These are phyloP conservation scores for Cephus sareptanus DNA, from an alignment of 2,888 invertebrate genomes.

Conservation along the genomic window DNA sequence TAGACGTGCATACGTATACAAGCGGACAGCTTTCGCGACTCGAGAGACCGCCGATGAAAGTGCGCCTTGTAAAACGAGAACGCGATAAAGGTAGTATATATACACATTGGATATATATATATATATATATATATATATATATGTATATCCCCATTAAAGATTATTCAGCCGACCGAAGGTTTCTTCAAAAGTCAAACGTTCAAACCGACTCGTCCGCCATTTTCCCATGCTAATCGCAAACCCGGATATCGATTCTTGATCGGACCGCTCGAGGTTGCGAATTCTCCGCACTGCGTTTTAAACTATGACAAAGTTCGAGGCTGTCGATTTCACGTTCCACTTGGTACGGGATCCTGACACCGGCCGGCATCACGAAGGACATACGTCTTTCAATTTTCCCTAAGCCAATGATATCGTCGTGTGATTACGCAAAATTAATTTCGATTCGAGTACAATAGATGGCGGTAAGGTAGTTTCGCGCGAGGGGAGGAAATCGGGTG, in stretches of 20 bases:
- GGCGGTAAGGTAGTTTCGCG: too few relatives aligned
- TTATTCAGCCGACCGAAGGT: neutral
- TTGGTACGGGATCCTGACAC: neutral
- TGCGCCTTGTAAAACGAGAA: neutral
- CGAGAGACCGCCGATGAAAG: neutral
- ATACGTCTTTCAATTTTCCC: too few relatives aligned
- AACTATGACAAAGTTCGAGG: neutral
- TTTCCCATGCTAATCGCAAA: neutral
- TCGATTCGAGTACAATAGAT: too few relatives aligned
- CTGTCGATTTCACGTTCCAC: neutral
- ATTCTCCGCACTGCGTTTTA: neutral
- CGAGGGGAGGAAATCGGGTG: too few relatives aligned
- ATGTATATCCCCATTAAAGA: neutral
- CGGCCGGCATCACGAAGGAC: neutral
- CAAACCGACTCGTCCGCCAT: slow-evolving; percentile 11
- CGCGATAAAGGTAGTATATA: neutral
- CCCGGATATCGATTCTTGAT: neutral
- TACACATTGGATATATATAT: neutral
- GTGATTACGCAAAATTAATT: too few relatives aligned
- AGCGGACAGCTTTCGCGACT: neutral
- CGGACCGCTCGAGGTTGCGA: neutral
- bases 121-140: neutral
- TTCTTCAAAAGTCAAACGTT: slow-evolving; percentile 18
- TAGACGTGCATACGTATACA: neutral
- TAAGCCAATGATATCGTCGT: too few relatives aligned